These are phyloP conservation scores for Netelia inedita DNA, from an alignment of 2,888 invertebrate genomes.

Conservation along the genomic window DNA sequence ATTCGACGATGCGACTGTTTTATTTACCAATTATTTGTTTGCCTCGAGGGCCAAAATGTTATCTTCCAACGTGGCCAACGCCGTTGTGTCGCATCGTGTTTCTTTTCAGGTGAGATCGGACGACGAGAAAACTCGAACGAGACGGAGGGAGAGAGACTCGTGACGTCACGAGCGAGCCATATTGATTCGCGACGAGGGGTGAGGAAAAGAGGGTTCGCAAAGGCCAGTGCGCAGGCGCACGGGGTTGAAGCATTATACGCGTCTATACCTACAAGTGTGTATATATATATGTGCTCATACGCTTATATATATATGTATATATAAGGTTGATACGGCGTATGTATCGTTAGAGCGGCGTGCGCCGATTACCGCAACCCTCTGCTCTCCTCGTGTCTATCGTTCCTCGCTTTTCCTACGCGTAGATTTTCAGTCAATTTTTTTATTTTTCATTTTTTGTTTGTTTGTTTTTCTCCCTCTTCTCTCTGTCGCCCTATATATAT, in stretches of 20 bases:
- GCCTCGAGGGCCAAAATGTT: neutral
- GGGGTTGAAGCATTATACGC: neutral
- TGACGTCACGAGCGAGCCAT: slow-evolving; percentile 76
- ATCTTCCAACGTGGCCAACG: neutral
- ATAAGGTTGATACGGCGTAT: neutral
- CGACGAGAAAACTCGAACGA: slow-evolving; percentile 7
- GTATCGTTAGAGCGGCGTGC: slow-evolving; percentile 46
- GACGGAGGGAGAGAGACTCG: slow-evolving; percentile 29
- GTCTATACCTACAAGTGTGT: neutral
- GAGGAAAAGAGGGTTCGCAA: slow-evolving; percentile 52
- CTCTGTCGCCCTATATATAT: neutral
- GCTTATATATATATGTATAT: too few relatives aligned
- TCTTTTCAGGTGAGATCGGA: slow-evolving; percentile 11
- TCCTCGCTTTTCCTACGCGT: slow-evolving; percentile 8
- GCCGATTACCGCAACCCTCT: slow-evolving; percentile 51
- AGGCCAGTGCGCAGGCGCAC: slow-evolving; percentile 55
- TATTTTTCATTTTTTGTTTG: neutral
- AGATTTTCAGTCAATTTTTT: neutral
- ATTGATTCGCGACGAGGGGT: slow-evolving; percentile 74
- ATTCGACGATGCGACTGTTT: neutral
- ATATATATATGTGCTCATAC: neutral
- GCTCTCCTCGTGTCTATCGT: slow-evolving; percentile 33
- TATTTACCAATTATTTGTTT: neutral
- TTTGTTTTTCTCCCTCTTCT: slow-evolving; percentile 6
- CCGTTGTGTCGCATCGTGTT: neutral